These are phyloP conservation scores for Aromia moschata DNA, from an alignment of 2,888 invertebrate genomes.

Conservation along the genomic window DNA sequence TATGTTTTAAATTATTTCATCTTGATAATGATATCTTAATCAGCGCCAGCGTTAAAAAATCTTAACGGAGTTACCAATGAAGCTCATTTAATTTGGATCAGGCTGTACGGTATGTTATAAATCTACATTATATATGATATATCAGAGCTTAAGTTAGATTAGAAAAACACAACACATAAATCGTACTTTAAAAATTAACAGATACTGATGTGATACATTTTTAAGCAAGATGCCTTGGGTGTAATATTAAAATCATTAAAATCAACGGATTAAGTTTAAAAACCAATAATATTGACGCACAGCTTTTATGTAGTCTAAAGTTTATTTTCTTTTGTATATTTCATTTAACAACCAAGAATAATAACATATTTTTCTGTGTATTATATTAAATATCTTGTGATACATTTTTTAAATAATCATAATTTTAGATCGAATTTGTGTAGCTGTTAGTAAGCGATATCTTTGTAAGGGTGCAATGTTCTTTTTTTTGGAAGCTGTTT, in stretches of 20 bases:
- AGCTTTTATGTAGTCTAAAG: neutral
- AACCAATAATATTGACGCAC: neutral
- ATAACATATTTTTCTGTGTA: constrained; percentile 37
- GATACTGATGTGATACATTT: neutral
- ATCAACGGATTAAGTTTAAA: no score
- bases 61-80: no score
- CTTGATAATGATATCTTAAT: no score
- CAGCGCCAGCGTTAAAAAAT: no score
- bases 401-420: constrained; percentile 16
- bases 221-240: no score
- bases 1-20: no score
- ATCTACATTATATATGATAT: no score
- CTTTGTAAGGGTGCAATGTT: constrained; percentile 45
- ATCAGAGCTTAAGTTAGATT: no score
- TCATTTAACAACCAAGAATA: constrained; percentile 43
- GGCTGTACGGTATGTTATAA: no score
- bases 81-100: no score
- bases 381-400: constrained; percentile 32
- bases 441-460: constrained; percentile 3
- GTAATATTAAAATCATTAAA: no score
- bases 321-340: neutral
- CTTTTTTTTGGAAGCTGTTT: constrained; percentile 28
- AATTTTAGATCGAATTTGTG: constrained; percentile 5
- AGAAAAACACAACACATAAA: neutral
- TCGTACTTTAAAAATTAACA: neutral